phyloP scores from a whole-genome alignment of 2,888 invertebrate genomes.

The Ichneumon xanthorius region DNA sequence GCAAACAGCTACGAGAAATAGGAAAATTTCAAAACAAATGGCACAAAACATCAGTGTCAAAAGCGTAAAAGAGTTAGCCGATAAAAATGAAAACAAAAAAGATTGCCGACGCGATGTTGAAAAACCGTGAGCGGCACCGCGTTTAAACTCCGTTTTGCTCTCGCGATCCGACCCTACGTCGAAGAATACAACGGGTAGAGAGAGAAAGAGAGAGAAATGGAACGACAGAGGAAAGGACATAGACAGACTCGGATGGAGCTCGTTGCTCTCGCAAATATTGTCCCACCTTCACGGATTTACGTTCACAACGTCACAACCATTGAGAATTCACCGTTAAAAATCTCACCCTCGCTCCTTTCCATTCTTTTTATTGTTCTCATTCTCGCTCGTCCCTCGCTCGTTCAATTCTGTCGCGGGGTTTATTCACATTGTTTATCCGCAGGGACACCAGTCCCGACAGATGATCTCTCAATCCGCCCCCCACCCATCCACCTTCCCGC shows the following conservation, averaged over 20 bases:
- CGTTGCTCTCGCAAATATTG: constrained; percentile 58
- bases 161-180: neutral
- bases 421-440: constrained; percentile 26
- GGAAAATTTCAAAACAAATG: constrained; percentile 3
- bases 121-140: constrained; percentile 17
- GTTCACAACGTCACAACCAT: constrained; percentile 34
- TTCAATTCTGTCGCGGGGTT: constrained; percentile 38
- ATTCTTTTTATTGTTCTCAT: constrained; percentile 4
- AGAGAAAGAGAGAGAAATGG: neutral
- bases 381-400: constrained; percentile 2
- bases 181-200: constrained; percentile 38
- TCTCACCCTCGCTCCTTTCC: constrained; percentile 4
- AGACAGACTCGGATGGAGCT: neutral
- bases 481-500: neutral
- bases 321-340: constrained; percentile 29
- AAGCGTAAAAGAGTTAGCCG: neutral
- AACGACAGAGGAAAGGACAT: neutral
- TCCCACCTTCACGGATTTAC: constrained; percentile 34
- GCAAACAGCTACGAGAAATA: neutral
- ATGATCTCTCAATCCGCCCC: neutral
- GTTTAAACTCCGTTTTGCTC: constrained; percentile 42
- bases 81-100: constrained; percentile 18
- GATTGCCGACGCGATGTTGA: constrained; percentile 22
- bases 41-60: neutral
- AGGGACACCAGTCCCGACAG: neutral